A percentile compares a stretch with the other conserved stretches of the same genome.
phyloP scores from a whole-genome alignment of 1,140 invertebrate species.

The Drosophila eugracilis region DNA sequence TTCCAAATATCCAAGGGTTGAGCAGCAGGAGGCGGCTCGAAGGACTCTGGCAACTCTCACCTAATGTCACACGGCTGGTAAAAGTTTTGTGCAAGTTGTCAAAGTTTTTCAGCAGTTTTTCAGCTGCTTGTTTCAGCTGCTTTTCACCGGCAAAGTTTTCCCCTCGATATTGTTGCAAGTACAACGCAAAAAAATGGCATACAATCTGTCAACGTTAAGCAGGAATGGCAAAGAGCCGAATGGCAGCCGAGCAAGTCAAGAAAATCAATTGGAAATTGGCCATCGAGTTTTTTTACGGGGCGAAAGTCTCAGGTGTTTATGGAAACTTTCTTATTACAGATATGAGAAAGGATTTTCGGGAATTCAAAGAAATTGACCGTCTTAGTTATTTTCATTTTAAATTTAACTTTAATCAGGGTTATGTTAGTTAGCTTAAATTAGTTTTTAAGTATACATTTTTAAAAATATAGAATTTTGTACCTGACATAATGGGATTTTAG shows the following conservation, averaged over 20 bases:
- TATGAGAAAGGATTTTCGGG: constrained; percentile 34
- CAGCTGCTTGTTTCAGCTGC: constrained; percentile 78
- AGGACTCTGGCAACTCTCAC: constrained; percentile 48
- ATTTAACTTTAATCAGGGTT: background rate
- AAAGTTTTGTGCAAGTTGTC: constrained; percentile 67
- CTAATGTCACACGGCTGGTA: constrained; percentile 74
- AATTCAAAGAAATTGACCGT: constrained; percentile 5
- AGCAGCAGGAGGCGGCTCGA: constrained; percentile 2
- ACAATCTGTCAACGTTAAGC: constrained; percentile 76
- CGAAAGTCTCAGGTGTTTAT: constrained; percentile 75
- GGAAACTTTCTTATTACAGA: constrained; percentile 75
- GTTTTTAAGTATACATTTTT: too few relatives aligned
- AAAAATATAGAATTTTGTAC: too few relatives aligned
- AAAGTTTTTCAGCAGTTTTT: constrained; percentile 71
- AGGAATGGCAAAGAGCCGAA: constrained; percentile 33
- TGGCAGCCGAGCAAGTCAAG: constrained; percentile 26
- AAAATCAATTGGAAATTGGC: constrained; percentile 81
- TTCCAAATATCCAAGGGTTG: constrained; percentile 40
- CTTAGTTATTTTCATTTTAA: background rate
- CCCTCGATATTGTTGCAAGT: constrained; percentile 75
- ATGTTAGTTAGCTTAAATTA: too few relatives aligned
- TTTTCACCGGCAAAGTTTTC: constrained; percentile 65
- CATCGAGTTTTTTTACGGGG: constrained; percentile 11
- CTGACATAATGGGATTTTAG: too few relatives aligned
- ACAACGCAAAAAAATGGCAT: constrained; percentile 78